phyloP scores from a whole-genome alignment of 2,888 invertebrate species.

The Stenchaetothrips biformis region DNA sequence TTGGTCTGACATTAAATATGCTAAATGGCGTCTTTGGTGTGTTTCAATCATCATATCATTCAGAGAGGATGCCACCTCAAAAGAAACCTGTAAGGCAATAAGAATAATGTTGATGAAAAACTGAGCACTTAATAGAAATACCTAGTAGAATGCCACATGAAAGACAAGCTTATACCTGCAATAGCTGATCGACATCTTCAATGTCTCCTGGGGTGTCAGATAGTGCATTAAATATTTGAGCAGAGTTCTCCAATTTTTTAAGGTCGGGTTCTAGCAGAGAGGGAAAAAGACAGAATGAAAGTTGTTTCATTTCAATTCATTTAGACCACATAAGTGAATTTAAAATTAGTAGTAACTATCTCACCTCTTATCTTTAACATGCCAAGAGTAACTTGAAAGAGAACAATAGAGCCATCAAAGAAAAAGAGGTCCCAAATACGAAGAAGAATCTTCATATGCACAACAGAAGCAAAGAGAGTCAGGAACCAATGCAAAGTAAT shows the following conservation, averaged over 20 bases:
- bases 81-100: conserved; percentile 51
- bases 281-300: conserved; percentile 21
- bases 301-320: not conserved
- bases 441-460: conserved; percentile 89
- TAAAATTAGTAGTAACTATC: conserved; percentile 3
- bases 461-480: conserved; percentile 92
- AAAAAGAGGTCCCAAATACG: conserved; percentile 97
- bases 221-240: conserved; percentile 94
- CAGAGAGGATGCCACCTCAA: conserved; percentile 73
- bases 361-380: conserved; percentile 77
- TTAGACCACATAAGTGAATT: not conserved
- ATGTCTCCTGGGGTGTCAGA: conserved; percentile 94
- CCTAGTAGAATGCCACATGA: not conserved
- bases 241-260: conserved; percentile 84
- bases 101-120: conserved; percentile 19
- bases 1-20: conserved; percentile 95
- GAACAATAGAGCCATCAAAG: conserved; percentile 87
- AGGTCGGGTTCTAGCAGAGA: conserved; percentile 64
- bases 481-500: conserved; percentile 97
- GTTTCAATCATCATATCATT: conserved; percentile 83
- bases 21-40: conserved; percentile 84
- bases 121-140: conserved; percentile 10
- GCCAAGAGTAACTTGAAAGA: conserved; percentile 91
- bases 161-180: conserved; percentile 58
- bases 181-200: conserved; percentile 82